Percentiles rank a stretch among this genome's conserved stretches.
Conservation (phyloP, 2,888 invertebrate genomes). For the Abscondita cerata region DNA sequence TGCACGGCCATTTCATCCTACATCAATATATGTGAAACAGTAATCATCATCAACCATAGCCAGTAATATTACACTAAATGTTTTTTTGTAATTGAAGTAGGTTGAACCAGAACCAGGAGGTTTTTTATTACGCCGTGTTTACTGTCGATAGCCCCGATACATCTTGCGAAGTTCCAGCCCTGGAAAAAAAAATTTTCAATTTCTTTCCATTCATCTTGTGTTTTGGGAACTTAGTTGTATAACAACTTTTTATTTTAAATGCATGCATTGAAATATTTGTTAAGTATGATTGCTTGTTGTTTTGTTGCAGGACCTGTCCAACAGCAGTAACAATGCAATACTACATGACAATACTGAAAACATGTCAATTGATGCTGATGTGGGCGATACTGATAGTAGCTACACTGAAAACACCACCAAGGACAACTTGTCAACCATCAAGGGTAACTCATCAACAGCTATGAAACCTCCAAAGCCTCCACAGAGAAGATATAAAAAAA, state of each 20-base stretch:
- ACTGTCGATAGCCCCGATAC: too few relatives aligned
- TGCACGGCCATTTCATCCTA: conserved; percentile 22
- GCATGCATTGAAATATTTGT: not conserved
- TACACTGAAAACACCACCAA: conserved; percentile 17
- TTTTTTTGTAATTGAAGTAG: conserved; percentile 18
- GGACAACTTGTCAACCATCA: conserved; percentile 1
- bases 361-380: conserved; percentile 13
- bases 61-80: conserved; percentile 19
- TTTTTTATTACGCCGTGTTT: conserved; percentile 11
- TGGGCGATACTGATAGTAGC: conserved; percentile 14
- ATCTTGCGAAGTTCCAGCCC: conserved; percentile 19
- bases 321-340: conserved; percentile 23
- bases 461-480: conserved; percentile 31
- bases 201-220: conserved; percentile 24
- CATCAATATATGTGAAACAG: too few relatives aligned
- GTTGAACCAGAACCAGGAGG: conserved; percentile 18
- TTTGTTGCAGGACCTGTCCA: conserved; percentile 29
- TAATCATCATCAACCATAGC: conserved; percentile 27
- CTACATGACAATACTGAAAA: conserved; percentile 23
- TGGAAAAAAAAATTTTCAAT: conserved; percentile 17
- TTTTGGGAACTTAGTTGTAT: conserved; percentile 8
- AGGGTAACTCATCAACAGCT: too few relatives aligned
- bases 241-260: not conserved
- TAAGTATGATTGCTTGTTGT: conserved; percentile 14
- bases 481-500: conserved; percentile 16